Percentiles rank a stretch among this genome's conserved stretches.
Evolutionary conservation across 2,797 vertebrate genomes (phyloP).

Genomic region (Tiaroga cobitis): DNA sequence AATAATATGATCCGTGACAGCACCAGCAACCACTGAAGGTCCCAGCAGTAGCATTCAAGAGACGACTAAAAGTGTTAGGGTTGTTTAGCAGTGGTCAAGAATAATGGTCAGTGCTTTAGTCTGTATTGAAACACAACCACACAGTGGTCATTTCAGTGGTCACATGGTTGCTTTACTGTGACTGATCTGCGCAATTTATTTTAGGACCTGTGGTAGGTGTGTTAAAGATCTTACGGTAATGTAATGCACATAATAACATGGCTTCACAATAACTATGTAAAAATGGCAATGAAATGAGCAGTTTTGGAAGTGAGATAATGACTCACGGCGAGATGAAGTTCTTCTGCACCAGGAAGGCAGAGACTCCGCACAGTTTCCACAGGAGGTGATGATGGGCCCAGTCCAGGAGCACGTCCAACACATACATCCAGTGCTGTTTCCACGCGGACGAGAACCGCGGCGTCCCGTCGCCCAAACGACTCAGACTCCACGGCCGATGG

Average conservation of each 20-base stretch:
- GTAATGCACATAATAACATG: neutral
- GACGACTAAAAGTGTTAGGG: neutral
- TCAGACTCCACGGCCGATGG: constrained; percentile 91
- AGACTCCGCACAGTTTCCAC: constrained; percentile 91
- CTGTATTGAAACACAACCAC: neutral
- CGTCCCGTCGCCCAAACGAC: constrained; percentile 82
- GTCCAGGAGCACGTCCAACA: constrained; percentile 86
- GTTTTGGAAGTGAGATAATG: neutral
- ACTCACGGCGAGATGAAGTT: constrained; percentile 92
- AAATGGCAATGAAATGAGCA: neutral
- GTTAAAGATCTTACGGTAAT: neutral
- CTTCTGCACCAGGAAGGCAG: constrained; percentile 93
- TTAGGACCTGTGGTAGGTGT: constrained; percentile 9
- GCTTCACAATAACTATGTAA: neutral
- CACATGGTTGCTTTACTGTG: neutral
- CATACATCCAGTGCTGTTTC: constrained; percentile 80
- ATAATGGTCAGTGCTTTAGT: neutral
- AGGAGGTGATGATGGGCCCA: constrained; percentile 90
- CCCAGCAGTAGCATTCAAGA: neutral
- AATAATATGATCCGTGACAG: neutral
- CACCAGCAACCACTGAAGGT: neutral
- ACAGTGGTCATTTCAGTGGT: neutral
- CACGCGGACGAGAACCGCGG: constrained; percentile 77
- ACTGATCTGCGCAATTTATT: neutral
- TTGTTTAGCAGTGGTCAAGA: neutral